These are phyloP conservation scores for Meandrina meandrites DNA, from an alignment of 92 coral and sea anemone genomes.

Conservation along the genomic window DNA sequence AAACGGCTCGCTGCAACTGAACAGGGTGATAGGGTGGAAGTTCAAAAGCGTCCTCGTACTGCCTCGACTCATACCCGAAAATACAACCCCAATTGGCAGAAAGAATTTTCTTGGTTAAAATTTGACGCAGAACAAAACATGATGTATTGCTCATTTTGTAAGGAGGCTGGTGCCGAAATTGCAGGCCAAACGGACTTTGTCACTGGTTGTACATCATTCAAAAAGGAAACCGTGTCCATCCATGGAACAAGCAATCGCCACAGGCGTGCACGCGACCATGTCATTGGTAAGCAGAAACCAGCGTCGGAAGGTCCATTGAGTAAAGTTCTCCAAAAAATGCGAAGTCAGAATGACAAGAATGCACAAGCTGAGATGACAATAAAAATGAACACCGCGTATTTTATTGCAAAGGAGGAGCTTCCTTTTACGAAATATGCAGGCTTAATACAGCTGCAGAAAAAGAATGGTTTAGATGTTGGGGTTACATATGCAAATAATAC, in stretches of 20 bases:
- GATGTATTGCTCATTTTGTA: conserved; percentile 12
- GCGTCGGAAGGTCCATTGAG: conserved; percentile 6
- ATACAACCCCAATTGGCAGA: conserved; percentile 26
- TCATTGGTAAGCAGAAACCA: conserved; percentile 7
- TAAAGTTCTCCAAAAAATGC: conserved; percentile 17
- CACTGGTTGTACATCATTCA: conserved; percentile 22
- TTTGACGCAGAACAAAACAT: neutral
- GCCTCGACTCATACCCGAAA: conserved; percentile 17
- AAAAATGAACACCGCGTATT: conserved; percentile 30
- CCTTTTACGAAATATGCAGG: conserved; percentile 38
- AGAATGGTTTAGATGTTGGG: conserved; percentile 31
- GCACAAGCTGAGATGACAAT: conserved; percentile 20
- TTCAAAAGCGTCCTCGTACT: conserved; percentile 33
- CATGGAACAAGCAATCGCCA: conserved; percentile 38
- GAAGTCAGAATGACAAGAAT: conserved; percentile 6
- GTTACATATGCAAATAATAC: conserved; percentile 26
- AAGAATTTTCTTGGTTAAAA: conserved; percentile 34
- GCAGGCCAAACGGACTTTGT: conserved; percentile 36
- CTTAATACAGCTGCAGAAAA: conserved; percentile 22
- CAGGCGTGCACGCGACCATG: conserved; percentile 18
- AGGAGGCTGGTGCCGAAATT: conserved; percentile 32
- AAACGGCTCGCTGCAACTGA: conserved; percentile 38
- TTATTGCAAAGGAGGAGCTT: conserved; percentile 52
- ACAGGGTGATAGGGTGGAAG: conserved; percentile 10
- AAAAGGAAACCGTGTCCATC: conserved; percentile 22